Conservation (phyloP, 2,797 vertebrate genomes). For the Danio jaintianensis region DNA sequence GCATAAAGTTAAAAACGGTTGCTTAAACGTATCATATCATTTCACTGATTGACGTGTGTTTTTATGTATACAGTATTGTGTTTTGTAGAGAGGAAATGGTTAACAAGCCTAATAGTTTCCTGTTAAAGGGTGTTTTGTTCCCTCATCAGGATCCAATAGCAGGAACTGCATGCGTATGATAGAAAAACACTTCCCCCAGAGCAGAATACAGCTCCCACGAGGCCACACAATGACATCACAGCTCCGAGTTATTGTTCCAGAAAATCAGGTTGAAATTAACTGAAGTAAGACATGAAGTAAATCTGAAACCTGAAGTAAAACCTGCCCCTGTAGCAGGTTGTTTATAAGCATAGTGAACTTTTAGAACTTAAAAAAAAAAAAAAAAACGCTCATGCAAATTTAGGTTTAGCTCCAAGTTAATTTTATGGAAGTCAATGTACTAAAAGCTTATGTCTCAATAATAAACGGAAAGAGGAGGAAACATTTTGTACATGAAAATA, state of each 20-base stretch:
- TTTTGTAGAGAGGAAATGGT: not conserved
- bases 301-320: slow-evolving; percentile 11
- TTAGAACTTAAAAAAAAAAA: not conserved
- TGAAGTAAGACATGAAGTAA: too few relatives aligned
- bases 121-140: slow-evolving; percentile 19
- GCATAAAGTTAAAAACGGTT: too few relatives aligned
- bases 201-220: slow-evolving; percentile 41
- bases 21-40: too few relatives aligned
- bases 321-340: not conserved
- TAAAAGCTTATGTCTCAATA: not conserved
- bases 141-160: slow-evolving; percentile 32
- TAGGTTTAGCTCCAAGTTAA: not conserved
- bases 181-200: slow-evolving; percentile 36
- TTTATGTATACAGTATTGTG: not conserved
- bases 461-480: not conserved
- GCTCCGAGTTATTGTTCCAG: slow-evolving; percentile 14
- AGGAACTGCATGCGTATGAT: slow-evolving; percentile 33
- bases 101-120: slow-evolving; percentile 52
- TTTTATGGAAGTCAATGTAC: not conserved
- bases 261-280: not conserved
- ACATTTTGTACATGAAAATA: not conserved
- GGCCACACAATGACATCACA: slow-evolving; percentile 24
- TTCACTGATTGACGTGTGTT: not conserved
- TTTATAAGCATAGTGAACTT: not conserved
- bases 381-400: not conserved